Evolutionary conservation across 2,113 vertebrate species (phyloP), one percentile per base, ranked within the genome.

Genomic region (Spilogale gracilis): DNA sequence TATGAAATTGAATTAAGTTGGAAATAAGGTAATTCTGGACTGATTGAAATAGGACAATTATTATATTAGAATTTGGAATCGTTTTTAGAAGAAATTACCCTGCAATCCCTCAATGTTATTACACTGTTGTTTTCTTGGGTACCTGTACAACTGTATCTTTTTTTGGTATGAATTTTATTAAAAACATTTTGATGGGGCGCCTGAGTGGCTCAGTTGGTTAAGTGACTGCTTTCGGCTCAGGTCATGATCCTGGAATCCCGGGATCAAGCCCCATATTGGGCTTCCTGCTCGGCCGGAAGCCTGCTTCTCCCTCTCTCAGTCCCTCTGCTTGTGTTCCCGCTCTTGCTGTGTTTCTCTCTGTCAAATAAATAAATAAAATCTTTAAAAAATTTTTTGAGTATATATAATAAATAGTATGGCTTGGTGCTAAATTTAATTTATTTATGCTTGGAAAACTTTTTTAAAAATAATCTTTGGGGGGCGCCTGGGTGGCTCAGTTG

Each of bases 1-100:
- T 91, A 96, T 82, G 73, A 97, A 95, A 98, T n/a, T 96, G 78
- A 98, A 97, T 98, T 98, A 97, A 58, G 17, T 94, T 97, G 78
- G 67, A 80, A 92, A 92, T 95, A 98, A 97, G 94, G 92, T 91
- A 50, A 91, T 0, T 0, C 48, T 6, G 1, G 52, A 95, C 90
- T 95, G 21, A 16, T 25, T 96, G 73, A 87, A 65, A 78, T 0
- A 0, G 45, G 50, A 94, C 81, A 97, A 43, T 94, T 96, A 80
- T 85, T 97, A 3, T 80, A 90, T 92, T 92, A 74, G 14, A 85
- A 45, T 89, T 9, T 4, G 45, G 30, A 84, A 54, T 89, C 18
- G 60, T 69, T 97, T 97, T 97, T 84, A 74, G 2, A 95, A 96
- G 96, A 97, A 97, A 97, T 84, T 89, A 27, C 32, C 12, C 8